A percentile compares a stretch with the other conserved stretches of the same genome.
phyloP scores from a whole-genome alignment of 1,140 invertebrate genomes.

The Camponotus pennsylvanicus region DNA sequence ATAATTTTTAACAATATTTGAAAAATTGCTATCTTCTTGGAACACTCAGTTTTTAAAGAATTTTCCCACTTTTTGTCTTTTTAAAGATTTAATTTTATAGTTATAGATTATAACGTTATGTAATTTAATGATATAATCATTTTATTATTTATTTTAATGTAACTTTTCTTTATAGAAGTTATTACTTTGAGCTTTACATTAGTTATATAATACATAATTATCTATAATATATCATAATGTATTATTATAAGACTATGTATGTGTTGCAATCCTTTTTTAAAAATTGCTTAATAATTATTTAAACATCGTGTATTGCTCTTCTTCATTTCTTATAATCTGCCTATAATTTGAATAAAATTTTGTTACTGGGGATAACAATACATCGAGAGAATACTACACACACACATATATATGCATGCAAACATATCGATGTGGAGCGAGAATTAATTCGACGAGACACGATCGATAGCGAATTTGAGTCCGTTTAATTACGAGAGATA shows the following conservation, averaged over 20 bases:
- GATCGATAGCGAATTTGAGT: slow-evolving; percentile 71
- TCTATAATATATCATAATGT: not conserved
- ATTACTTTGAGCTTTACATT: not conserved
- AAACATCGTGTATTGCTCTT: not conserved
- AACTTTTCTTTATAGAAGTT: not conserved
- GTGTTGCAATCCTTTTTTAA: not conserved
- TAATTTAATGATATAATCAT: slow-evolving; percentile 23
- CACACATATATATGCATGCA: not conserved
- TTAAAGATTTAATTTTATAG: not conserved
- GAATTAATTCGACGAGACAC: slow-evolving; percentile 66
- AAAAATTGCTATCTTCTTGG: not conserved
- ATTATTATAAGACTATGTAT: not conserved
- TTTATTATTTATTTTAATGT: not conserved
- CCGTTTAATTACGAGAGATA: slow-evolving; percentile 75
- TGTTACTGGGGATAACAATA: slow-evolving; percentile 28
- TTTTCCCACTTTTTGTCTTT: not conserved
- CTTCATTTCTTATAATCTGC: too few species aligned
- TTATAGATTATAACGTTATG: not conserved
- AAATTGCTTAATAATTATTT: not conserved
- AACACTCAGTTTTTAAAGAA: not conserved
- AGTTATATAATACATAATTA: not conserved
- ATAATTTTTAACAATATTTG: not conserved
- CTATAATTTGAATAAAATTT: slow-evolving; percentile 31
- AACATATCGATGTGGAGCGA: not conserved
- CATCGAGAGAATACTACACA: slow-evolving; percentile 24